Percentiles rank a stretch among this genome's conserved stretches.
These are phyloP conservation scores for Diprion similis DNA, from an alignment of 1,140 invertebrate species.

Conservation along the genomic window DNA sequence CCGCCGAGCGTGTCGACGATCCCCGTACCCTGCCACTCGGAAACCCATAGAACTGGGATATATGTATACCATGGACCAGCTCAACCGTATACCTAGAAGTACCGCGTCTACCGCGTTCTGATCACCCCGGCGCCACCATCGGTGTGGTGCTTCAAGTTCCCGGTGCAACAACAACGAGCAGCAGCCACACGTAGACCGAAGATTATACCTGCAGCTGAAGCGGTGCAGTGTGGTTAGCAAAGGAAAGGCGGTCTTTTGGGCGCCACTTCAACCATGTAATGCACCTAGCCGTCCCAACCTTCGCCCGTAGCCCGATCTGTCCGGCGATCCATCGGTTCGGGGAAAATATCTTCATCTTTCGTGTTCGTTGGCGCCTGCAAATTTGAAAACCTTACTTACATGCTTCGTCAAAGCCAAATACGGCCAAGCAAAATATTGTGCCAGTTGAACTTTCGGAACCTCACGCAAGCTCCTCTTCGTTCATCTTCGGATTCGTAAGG, in stretches of 20 bases:
- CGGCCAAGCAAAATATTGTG: not conserved
- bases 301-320: not conserved
- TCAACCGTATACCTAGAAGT: not conserved
- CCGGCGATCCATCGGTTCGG: not conserved
- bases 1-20: slow-evolving; percentile 26
- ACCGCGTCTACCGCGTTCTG: not conserved
- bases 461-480: not conserved
- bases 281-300: slow-evolving; percentile 24
- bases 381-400: slow-evolving; percentile 5
- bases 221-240: slow-evolving; percentile 8
- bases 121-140: slow-evolving; percentile 6
- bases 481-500: not conserved
- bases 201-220: slow-evolving; percentile 7
- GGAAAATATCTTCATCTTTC: not conserved
- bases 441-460: not conserved
- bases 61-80: not conserved
- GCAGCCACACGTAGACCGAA: slow-evolving; percentile 5
- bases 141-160: not conserved
- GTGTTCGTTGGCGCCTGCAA: not conserved
- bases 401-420: not conserved
- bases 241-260: slow-evolving; percentile 16
- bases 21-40: slow-evolving; percentile 26
- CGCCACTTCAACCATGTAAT: slow-evolving; percentile 31
- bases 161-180: not conserved
- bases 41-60: not conserved